Evolutionary conservation across 2,797 vertebrate species (phyloP), one percentile per base, ranked within the genome.

Genomic region (Sarcophilus harrisii): DNA sequence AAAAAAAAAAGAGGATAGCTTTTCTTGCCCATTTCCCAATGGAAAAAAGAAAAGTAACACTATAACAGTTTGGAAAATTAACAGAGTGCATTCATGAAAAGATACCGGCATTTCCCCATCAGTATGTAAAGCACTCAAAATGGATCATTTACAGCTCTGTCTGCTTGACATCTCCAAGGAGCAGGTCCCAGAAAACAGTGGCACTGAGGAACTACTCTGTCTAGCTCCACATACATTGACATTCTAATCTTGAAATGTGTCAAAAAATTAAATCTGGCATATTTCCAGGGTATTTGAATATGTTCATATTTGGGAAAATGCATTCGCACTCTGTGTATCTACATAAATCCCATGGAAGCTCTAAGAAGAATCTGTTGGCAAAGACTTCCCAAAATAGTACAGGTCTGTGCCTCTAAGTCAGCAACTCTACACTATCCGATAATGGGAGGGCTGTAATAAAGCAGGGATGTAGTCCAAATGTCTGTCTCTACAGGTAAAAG

Each of bases 211-310:
- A 89, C 9, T 92, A 92, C 93, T 96, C 3, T 92, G 13, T 66
- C 58, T 97, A 57, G 57, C 32, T 92, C 95, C 92, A 52, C 92
- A 96, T 66, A 0, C 1, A 3, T 0, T 91, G 49, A 92, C 62
- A 95, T 14, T 97, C 96, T 97, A 94, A 98, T 98, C 95, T 96
- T 95, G 93, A 98, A 93, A 92, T 89, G 52, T 57, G 93, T 95
- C 91, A 95, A 90, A 87, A 73, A 98, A 97, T 96, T 91, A 96
- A 96, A 97, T 6, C 3, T 96, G 96, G 59, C 28, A 87, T 94
- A 93, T 94, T 93, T 97, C 94, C 97, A 96, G 12, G 52, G 96
- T 94, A 95, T 96, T 96, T 96, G 92, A 96, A 59, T 95, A 28
- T 87, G 57, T 96, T 94, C 91, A 90, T 87, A 87, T 52, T 94